Base-by-base conservation (phyloP, 2,888 invertebrate genomes). In the Sclerodermus sp. region DNA sequence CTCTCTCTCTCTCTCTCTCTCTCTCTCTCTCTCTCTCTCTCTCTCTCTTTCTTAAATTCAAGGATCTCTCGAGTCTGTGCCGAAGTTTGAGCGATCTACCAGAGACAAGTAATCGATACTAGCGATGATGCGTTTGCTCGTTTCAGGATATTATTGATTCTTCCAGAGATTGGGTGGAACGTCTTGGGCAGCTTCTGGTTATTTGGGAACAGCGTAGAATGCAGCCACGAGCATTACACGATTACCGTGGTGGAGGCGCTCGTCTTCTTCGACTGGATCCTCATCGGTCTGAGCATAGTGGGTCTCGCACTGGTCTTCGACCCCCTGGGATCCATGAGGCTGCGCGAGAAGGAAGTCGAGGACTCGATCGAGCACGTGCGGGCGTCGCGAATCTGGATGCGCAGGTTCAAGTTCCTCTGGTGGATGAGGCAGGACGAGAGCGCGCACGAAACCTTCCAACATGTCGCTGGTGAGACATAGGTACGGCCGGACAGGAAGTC, bases 101-200 rank as follows among this genome's bases (percentile, higher is more conserved):
- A n/a, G n/a, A n/a, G n/a, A n/a, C n/a, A n/a, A n/a, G n/a, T n/a
- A n/a, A n/a, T n/a, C n/a, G n/a, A n/a, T n/a, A n/a, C n/a, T n/a
- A n/a, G 23, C 23, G 3, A 23, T 23, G 8, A 8, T 23, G 3
- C 8, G 3, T 23, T 23, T 23, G 4, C 23, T 23, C 3, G 4
- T 23, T 23, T 3, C 79, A 89, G 91, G 77, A 82, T 92, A 58
- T 80, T 88, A 54, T 78, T 93, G 51, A 85, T 91, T 60, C 67
- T 92, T 18, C 89, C 90, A 10, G 93, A 94, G 79, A 82, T 90
- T 14, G 84, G 83, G 2, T 86, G 92, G 81, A 92, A 92, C 68
- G 83, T 89, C 47, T 82, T 92, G 78, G 91, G 92, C 6, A 90
- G 91, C 2, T 83, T 90, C 78, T 91, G 91, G 91, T 86, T 89